A percentile compares a stretch with the other conserved stretches of the same genome.
Conservation (phyloP, 2,113 vertebrate genomes). For the Phainopepla nitens region DNA sequence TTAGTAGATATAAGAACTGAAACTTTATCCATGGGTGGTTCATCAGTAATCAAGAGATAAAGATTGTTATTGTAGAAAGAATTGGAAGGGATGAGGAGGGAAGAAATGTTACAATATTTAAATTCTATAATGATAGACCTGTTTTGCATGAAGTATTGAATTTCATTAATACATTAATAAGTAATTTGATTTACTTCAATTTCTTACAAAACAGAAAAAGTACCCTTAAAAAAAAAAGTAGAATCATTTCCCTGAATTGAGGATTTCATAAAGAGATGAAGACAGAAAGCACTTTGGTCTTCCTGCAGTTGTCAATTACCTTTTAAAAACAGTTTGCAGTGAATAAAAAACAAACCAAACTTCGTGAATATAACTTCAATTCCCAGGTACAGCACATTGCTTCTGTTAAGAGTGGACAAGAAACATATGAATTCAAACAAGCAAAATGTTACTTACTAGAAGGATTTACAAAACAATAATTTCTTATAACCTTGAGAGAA, state of each 20-base stretch:
- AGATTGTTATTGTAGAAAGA: background rate
- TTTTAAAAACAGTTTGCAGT: background rate
- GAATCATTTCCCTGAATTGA: background rate
- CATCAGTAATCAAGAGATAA: background rate
- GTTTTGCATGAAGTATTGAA: background rate
- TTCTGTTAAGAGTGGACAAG: background rate
- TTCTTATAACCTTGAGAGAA: conserved; percentile 22
- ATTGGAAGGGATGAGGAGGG: background rate
- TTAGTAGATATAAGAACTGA: background rate
- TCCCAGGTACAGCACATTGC: background rate
- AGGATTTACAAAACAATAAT: conserved; percentile 8
- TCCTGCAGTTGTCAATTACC: background rate
- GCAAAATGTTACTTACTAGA: background rate
- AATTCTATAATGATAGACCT: background rate
- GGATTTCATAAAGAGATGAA: background rate
- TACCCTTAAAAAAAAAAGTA: background rate
- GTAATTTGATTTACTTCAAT: background rate
- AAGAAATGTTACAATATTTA: background rate
- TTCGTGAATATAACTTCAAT: background rate
- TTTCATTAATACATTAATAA: background rate
- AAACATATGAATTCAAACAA: background rate
- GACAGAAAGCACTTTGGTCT: background rate
- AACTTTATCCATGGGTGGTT: background rate
- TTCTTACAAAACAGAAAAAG: background rate
- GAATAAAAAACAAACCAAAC: background rate